Evolutionary conservation across 2,888 invertebrate species (phyloP).

Genomic region (Tricholauxania praeusta): DNA sequence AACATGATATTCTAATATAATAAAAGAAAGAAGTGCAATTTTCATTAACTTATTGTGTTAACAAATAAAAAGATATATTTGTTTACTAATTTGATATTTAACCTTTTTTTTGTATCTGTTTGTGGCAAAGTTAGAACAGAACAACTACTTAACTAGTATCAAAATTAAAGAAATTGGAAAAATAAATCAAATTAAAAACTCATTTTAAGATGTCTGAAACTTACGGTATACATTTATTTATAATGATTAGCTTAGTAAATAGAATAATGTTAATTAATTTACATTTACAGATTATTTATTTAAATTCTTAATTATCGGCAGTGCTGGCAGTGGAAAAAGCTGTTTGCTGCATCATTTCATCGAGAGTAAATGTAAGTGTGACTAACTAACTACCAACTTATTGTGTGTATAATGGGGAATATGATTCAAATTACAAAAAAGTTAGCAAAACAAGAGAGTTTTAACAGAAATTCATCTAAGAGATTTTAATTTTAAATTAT

Average conservation of each 20-base stretch:
- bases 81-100: neutral
- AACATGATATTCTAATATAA: neutral
- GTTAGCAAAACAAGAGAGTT: too few relatives aligned
- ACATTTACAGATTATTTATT: constrained; percentile 80
- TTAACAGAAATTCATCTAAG: too few relatives aligned
- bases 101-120: neutral
- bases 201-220: constrained; percentile 63
- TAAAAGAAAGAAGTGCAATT: neutral
- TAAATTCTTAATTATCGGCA: constrained; percentile 87
- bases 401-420: neutral
- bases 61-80: too few relatives aligned
- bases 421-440: too few relatives aligned
- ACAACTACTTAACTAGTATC: neutral
- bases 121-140: neutral
- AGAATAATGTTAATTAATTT: constrained; percentile 24
- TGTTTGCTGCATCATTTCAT: constrained; percentile 87
- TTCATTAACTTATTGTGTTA: neutral
- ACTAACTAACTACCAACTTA: neutral
- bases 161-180: constrained; percentile 30
- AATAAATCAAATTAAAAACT: constrained; percentile 35
- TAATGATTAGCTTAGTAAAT: constrained; percentile 4
- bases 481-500: too few relatives aligned
- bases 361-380: constrained; percentile 83
- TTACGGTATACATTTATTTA: constrained; percentile 56
- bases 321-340: constrained; percentile 86